A percentile compares a stretch with the other conserved stretches of the same genome.
Conservation (phyloP, 2,888 invertebrate genomes). For the Eustalomyia histrio region DNA sequence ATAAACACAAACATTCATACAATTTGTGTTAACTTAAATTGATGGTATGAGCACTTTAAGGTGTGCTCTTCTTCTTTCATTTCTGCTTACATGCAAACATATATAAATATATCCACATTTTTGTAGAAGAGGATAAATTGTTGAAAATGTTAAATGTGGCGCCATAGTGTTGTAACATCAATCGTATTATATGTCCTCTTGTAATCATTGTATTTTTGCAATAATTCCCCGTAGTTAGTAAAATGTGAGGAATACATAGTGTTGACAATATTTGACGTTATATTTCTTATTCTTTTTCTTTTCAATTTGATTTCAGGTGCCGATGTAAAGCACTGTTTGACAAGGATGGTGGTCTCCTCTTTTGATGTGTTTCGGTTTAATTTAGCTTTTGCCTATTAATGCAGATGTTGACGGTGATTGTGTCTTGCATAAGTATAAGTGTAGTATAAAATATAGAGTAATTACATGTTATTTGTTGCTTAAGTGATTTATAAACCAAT, state of each 20-base stretch:
- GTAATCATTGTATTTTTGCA: constrained; percentile 38
- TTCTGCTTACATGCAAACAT: background rate
- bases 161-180: constrained; percentile 65
- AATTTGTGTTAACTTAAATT: constrained; percentile 69
- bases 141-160: constrained; percentile 66
- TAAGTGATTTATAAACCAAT: constrained; percentile 66
- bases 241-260: constrained; percentile 31
- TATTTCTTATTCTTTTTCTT: constrained; percentile 5
- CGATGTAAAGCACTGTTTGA: constrained; percentile 50
- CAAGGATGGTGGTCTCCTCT: constrained; percentile 58
- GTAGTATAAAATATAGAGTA: constrained; percentile 61
- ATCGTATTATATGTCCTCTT: constrained; percentile 53
- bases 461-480: constrained; percentile 65
- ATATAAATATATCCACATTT: constrained; percentile 12
- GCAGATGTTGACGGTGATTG: constrained; percentile 51
- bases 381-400: constrained; percentile 53
- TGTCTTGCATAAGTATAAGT: constrained; percentile 1
- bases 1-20: constrained; percentile 25
- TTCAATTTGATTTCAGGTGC: constrained; percentile 49
- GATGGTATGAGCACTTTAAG: constrained; percentile 66
- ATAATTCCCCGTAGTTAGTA: constrained; percentile 12
- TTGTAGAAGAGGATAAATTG: constrained; percentile 52
- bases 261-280: constrained; percentile 64
- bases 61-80: constrained; percentile 49
- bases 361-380: constrained; percentile 53